Evolutionary conservation across 2,888 invertebrate genomes (phyloP).

Genomic region (Drosophila ezoana): DNA sequence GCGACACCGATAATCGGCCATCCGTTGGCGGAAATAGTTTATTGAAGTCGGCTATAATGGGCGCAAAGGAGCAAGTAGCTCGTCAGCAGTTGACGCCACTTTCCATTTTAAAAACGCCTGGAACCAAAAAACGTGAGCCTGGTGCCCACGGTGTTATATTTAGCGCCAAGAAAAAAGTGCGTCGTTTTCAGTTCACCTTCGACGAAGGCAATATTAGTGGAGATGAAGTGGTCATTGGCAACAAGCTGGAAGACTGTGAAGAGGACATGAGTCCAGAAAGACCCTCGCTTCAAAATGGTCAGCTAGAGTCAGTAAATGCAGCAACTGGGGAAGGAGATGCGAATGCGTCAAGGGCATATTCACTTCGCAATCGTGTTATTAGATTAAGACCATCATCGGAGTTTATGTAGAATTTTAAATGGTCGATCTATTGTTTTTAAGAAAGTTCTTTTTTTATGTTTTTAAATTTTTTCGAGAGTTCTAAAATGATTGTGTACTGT

Average conservation of each 20-base stretch:
- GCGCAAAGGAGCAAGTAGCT: conserved; percentile 40
- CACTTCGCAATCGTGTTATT: conserved; percentile 51
- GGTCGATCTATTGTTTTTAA: too few relatives aligned
- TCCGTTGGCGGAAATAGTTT: conserved; percentile 36
- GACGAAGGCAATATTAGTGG: conserved; percentile 62
- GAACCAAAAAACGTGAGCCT: conserved; percentile 61
- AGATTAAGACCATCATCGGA: conserved; percentile 48
- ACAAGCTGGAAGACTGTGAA: conserved; percentile 58
- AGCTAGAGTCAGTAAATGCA: background rate
- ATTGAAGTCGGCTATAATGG: conserved; percentile 55
- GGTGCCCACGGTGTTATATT: conserved; percentile 73
- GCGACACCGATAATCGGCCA: conserved; percentile 24
- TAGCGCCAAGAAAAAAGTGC: conserved; percentile 76
- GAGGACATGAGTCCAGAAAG: conserved; percentile 59
- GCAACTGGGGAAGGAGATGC: background rate
- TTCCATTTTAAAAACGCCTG: conserved; percentile 82
- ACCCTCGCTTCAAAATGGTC: conserved; percentile 1
- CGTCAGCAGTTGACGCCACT: conserved; percentile 10
- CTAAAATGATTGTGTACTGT: background rate
- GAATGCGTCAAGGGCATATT: conserved; percentile 36
- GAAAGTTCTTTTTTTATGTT: background rate
- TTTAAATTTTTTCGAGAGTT: background rate
- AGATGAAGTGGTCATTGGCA: conserved; percentile 27
- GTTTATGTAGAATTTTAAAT: conserved; percentile 21
- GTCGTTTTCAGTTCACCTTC: conserved; percentile 74